Evolutionary conservation across 2,797 vertebrate genomes (phyloP), one percentile per base, ranked within the genome.

Genomic region (Potorous gilbertii): DNA sequence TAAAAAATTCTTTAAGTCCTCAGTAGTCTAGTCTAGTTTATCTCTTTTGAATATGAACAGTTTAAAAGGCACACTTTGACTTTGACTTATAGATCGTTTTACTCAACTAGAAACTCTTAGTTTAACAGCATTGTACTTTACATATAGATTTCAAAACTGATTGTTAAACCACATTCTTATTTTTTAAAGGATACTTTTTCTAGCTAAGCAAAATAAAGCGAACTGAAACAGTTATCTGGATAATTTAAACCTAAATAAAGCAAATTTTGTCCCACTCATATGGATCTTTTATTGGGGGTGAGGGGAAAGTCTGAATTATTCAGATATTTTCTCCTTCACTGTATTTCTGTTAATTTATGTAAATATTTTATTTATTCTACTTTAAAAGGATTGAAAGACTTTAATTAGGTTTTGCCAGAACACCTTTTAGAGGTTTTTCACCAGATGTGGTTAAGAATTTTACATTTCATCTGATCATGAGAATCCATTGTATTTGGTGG

Each of bases 41-140:
- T 11, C 34, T 27, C 28, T 55, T 56, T 95, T 54, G 93, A 34
- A 16, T 66, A 14, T 92, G 62, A 55, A 87, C 18, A 21, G 54
- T 87, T 93, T 55, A 93, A 56, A 89, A 4, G 54, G 14, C 54
- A 50, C 21, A 55, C 50, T 28, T 50, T 94, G 54, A 62, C 40
- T 8, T 90, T 57, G 54, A 34, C 52, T 21, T 31, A 5, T 92
- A 95, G 89, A 90, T 54, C 92, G 56, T 21, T 56, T 28, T 93
- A 96, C 87, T 98, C 96, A 97, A 0, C 97, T 94, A 92, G 97
- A 98, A 97, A 97, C 97, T 98, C 96, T 93, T 96, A 24, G 0
- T 98, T 97, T 98, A 96, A 97, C 94, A 95, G 56, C 50, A 93
- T 12, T 59, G 21, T 52, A 18, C 56, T 90, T 94, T 94, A 18